Conservation (phyloP, 2,113 vertebrate species). For the Electrona antarctica region DNA sequence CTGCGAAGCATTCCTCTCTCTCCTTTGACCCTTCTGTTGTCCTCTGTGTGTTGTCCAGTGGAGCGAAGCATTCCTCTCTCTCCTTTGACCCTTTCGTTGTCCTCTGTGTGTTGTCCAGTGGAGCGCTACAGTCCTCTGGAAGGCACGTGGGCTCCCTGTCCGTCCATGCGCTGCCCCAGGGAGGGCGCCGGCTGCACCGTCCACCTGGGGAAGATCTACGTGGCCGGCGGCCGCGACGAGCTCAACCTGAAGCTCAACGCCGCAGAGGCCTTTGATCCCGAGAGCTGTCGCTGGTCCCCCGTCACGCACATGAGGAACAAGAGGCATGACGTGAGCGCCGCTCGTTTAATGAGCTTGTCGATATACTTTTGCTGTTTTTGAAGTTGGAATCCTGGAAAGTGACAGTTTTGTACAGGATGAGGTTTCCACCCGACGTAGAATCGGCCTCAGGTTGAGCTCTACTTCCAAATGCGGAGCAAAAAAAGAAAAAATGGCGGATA, state of each 20-base stretch:
- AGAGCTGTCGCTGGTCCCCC: constrained; percentile 59
- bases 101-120: constrained; percentile 54
- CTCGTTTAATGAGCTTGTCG: no score
- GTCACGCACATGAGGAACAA: constrained; percentile 70
- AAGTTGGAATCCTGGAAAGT: no score
- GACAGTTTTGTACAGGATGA: no score
- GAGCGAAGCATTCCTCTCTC: constrained; percentile 35
- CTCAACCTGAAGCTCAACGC: constrained; percentile 64
- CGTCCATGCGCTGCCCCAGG: constrained; percentile 65
- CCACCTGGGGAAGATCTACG: constrained; percentile 67
- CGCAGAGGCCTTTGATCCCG: constrained; percentile 66
- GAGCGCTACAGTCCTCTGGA: constrained; percentile 71
- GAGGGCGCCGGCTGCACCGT: constrained; percentile 65
- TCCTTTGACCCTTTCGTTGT: constrained; percentile 12
- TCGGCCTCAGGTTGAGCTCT: no score
- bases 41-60: constrained; percentile 54
- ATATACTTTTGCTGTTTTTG: no score
- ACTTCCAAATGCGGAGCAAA: no score
- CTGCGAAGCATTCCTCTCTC: no score
- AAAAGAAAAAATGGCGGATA: no score
- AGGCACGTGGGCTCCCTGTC: constrained; percentile 62
- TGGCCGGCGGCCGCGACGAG: constrained; percentile 69
- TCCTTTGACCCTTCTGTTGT: constrained; percentile 13
- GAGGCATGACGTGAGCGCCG: constrained; percentile 58
- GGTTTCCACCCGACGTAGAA: no score